Evolutionary conservation across 1,140 invertebrate genomes (phyloP).

Genomic region (Hyles euphorbiae): DNA sequence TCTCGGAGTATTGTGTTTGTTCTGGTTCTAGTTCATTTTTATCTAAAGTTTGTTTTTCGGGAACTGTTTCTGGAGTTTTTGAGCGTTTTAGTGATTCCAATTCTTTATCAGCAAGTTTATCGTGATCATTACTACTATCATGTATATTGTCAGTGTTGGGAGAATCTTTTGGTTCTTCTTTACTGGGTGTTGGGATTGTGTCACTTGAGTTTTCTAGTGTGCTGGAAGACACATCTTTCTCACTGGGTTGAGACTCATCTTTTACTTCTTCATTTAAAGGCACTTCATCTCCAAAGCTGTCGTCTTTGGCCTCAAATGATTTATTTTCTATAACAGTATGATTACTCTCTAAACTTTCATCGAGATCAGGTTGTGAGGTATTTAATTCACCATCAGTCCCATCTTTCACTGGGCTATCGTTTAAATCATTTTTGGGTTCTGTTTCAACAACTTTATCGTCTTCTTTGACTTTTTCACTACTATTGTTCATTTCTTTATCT

Average conservation of each 20-base stretch:
- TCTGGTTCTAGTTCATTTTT: no score
- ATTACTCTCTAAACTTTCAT: slow-evolving; percentile 49
- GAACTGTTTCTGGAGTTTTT: slow-evolving; percentile 1
- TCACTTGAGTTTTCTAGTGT: slow-evolving; percentile 29
- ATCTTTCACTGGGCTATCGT: neutral
- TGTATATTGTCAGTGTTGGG: neutral
- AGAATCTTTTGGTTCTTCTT: slow-evolving; percentile 22
- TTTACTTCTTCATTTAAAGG: slow-evolving; percentile 7
- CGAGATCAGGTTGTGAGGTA: slow-evolving; percentile 40
- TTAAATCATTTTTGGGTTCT: neutral
- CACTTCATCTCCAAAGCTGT: slow-evolving; percentile 23
- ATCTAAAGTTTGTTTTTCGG: neutral
- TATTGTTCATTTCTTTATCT: neutral
- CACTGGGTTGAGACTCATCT: slow-evolving; percentile 17
- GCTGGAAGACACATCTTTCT: slow-evolving; percentile 29
- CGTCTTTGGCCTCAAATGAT: slow-evolving; percentile 36
- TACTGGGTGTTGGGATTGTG: slow-evolving; percentile 26
- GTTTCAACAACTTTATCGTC: neutral
- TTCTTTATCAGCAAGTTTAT: no score
- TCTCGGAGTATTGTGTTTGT: neutral
- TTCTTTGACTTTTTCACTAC: slow-evolving; percentile 8
- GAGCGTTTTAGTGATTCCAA: slow-evolving; percentile 1
- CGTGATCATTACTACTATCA: neutral
- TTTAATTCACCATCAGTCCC: slow-evolving; percentile 21
- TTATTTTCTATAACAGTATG: slow-evolving; percentile 58